Conservation (phyloP, 2,797 vertebrate genomes). For the Poecilia picta region DNA sequence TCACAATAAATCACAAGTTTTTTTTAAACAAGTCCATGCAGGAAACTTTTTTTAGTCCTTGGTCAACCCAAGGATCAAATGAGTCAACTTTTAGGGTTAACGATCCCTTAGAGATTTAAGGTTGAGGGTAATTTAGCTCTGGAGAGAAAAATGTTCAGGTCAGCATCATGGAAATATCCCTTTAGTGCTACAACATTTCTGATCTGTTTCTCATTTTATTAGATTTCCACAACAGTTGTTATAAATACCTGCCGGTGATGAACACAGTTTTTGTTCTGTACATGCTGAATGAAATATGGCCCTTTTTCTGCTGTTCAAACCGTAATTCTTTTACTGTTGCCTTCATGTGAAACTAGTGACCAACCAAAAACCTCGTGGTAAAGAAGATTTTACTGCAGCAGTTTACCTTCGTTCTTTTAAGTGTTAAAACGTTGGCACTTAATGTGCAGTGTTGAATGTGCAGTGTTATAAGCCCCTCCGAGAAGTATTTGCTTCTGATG, state of each 20-base stretch:
- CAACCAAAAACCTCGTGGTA: slow-evolving; percentile 22
- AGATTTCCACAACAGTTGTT: slow-evolving; percentile 17
- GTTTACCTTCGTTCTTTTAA: slow-evolving; percentile 50
- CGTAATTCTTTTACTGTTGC: slow-evolving; percentile 13
- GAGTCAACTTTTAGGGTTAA: background rate
- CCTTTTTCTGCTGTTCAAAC: background rate
- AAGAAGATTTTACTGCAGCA: slow-evolving; percentile 27
- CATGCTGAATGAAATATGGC: background rate
- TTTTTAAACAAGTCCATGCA: background rate
- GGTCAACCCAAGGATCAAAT: background rate
- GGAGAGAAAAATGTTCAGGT: background rate
- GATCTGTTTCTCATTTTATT: slow-evolving; percentile 29
- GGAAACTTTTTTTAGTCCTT: background rate
- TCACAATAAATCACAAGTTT: background rate
- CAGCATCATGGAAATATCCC: background rate
- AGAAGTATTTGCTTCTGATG: slow-evolving; percentile 31
- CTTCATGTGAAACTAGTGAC: slow-evolving; percentile 17
- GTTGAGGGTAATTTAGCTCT: background rate
- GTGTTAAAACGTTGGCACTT: slow-evolving; percentile 57
- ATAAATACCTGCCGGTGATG: background rate
- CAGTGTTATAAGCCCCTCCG: slow-evolving; percentile 36
- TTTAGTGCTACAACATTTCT: slow-evolving; percentile 13
- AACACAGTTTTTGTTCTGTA: background rate
- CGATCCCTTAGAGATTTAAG: background rate
- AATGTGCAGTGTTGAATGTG: slow-evolving; percentile 52